A percentile compares a stretch with the other conserved stretches of the same genome.
Conservation (phyloP, 2,113 vertebrate species). For the Stomatorhinus ivindoensis region DNA sequence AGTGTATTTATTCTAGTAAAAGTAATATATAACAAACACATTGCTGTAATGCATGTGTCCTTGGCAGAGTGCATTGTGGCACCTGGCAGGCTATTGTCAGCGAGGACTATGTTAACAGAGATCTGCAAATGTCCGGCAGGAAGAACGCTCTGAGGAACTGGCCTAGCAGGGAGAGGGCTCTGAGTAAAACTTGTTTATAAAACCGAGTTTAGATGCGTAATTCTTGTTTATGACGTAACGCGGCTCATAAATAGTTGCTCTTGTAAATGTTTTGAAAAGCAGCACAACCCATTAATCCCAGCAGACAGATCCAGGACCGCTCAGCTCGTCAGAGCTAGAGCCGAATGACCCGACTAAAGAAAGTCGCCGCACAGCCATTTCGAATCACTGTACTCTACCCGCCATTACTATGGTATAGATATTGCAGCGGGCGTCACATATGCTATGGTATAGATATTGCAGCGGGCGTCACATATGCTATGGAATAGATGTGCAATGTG, state of each 20-base stretch:
- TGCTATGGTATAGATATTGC: too few relatives aligned
- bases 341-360: background rate
- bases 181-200: conserved; percentile 8
- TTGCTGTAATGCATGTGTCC: background rate
- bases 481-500: background rate
- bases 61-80: background rate
- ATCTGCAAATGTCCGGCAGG: background rate
- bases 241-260: background rate
- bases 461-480: background rate
- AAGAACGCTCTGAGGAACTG: background rate
- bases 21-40: background rate
- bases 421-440: background rate
- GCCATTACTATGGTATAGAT: background rate
- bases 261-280: conserved; percentile 9
- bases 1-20: background rate
- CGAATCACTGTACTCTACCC: background rate
- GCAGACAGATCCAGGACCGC: background rate
- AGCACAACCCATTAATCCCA: conserved; percentile 1
- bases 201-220: conserved; percentile 9
- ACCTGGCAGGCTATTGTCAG: background rate
- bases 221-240: conserved; percentile 12
- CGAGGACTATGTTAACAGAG: background rate
- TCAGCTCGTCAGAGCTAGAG: background rate
- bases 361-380: background rate
- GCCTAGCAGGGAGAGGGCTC: background rate